Evolutionary conservation across 2,888 invertebrate species (phyloP).

Genomic region (Periphyllus acericola): DNA sequence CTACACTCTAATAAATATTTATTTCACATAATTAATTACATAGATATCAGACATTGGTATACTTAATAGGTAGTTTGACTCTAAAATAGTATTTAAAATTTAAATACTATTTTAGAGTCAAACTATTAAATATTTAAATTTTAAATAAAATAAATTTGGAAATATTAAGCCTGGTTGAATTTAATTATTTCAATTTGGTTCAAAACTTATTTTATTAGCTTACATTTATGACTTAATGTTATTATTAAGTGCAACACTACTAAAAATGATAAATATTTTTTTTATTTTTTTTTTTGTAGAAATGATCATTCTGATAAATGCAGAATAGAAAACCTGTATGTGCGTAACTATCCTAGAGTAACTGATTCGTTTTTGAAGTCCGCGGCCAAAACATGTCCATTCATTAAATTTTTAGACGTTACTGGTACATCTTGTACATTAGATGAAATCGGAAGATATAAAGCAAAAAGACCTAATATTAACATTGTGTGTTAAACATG

Average conservation of each 20-base stretch:
- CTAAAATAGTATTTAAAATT: no score
- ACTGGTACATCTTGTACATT: constrained; percentile 75
- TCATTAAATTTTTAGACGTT: constrained; percentile 74
- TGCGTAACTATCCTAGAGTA: constrained; percentile 73
- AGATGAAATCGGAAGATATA: constrained; percentile 73
- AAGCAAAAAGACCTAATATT: constrained; percentile 64
- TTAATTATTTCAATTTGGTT: no score
- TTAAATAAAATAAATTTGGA: no score
- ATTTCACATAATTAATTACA: not conserved
- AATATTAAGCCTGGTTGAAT: no score
- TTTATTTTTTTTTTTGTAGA: constrained; percentile 13
- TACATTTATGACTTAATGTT: no score
- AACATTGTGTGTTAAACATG: constrained; percentile 26
- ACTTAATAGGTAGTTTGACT: no score
- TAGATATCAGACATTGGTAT: no score
- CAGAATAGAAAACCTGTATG: constrained; percentile 69
- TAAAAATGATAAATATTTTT: not conserved
- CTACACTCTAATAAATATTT: not conserved
- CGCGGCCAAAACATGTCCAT: constrained; percentile 73
- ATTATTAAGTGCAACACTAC: no score
- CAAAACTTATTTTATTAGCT: no score
- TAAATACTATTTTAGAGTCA: no score
- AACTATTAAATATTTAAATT: no score
- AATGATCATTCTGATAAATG: constrained; percentile 59
- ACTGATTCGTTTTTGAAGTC: constrained; percentile 75